Conservation (phyloP, 2,888 invertebrate genomes). For the Strigamia transsilvanica region DNA sequence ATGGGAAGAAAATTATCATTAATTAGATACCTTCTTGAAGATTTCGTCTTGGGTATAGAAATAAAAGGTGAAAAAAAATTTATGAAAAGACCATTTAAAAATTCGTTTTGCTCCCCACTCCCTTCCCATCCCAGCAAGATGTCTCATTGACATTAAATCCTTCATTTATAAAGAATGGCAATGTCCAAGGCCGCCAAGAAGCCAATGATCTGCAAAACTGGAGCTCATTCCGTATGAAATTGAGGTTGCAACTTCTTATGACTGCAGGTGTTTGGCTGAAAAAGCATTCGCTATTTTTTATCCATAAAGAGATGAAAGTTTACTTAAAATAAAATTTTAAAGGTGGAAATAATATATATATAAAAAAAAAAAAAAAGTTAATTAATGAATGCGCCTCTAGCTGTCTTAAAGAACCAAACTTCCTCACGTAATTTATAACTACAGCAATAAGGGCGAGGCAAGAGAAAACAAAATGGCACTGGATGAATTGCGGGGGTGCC, state of each 20-base stretch:
- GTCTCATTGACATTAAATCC: constrained; percentile 48
- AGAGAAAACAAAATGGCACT: constrained; percentile 44
- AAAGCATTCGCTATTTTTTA: background rate
- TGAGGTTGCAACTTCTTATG: constrained; percentile 14
- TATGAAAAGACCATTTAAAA: constrained; percentile 44
- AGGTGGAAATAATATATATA: background rate
- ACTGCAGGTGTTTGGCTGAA: constrained; percentile 1
- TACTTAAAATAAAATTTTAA: background rate
- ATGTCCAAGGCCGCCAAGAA: constrained; percentile 44
- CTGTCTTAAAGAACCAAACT: constrained; percentile 45
- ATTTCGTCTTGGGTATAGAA: constrained; percentile 39
- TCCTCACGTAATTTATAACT: constrained; percentile 48
- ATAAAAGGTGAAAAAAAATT: constrained; percentile 27
- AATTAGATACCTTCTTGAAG: constrained; percentile 46
- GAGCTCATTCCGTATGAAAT: constrained; percentile 36
- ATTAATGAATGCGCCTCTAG: constrained; percentile 43
- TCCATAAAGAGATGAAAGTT: background rate
- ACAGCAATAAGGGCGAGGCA: constrained; percentile 45
- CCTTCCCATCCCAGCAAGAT: constrained; percentile 18
- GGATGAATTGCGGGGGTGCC: constrained; percentile 48
- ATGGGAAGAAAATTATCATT: constrained; percentile 48
- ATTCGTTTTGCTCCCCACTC: constrained; percentile 32
- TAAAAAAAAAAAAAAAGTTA: constrained; percentile 12
- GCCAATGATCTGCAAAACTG: constrained; percentile 43
- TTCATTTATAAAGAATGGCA: constrained; percentile 49